Evolutionary conservation across 2,888 invertebrate genomes (phyloP).

Genomic region (Eucera pruinosa): DNA sequence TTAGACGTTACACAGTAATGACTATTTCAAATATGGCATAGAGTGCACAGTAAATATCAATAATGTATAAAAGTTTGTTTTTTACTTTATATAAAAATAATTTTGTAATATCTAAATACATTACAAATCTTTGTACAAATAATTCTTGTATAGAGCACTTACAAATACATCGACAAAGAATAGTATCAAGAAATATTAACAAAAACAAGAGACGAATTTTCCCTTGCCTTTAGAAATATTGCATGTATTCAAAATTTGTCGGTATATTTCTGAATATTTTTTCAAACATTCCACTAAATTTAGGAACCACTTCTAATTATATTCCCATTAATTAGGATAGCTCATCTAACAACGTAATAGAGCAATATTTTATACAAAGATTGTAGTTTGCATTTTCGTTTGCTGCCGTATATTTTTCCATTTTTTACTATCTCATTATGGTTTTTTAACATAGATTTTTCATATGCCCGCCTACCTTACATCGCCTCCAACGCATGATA

Average conservation of each 20-base stretch:
- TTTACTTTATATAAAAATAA: conserved; percentile 20
- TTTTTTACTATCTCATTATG: conserved; percentile 19
- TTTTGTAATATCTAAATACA: conserved; percentile 26
- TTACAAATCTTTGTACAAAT: conserved; percentile 50
- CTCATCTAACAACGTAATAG: neutral
- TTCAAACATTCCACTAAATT: conserved; percentile 12
- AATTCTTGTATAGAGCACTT: conserved; percentile 13
- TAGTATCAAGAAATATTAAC: neutral
- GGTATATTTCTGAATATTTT: conserved; percentile 9
- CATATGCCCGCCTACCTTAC: conserved; percentile 85
- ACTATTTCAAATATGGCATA: conserved; percentile 51
- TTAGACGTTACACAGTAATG: conserved; percentile 41
- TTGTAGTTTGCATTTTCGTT: conserved; percentile 11
- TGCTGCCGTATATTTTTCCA: conserved; percentile 24
- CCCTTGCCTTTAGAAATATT: conserved; percentile 6
- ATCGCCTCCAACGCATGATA: conserved; percentile 87
- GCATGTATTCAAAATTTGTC: neutral
- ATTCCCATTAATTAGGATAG: neutral
- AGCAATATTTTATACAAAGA: conserved; percentile 34
- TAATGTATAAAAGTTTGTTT: conserved; percentile 35
- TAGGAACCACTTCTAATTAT: neutral
- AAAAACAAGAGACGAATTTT: conserved; percentile 16
- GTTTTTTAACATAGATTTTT: conserved; percentile 51
- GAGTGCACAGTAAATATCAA: conserved; percentile 31
- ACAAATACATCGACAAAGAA: conserved; percentile 14